Evolutionary conservation across 2,888 invertebrate genomes (phyloP), one percentile per base, ranked within the genome.

Genomic region (Spilarctia lutea): DNA sequence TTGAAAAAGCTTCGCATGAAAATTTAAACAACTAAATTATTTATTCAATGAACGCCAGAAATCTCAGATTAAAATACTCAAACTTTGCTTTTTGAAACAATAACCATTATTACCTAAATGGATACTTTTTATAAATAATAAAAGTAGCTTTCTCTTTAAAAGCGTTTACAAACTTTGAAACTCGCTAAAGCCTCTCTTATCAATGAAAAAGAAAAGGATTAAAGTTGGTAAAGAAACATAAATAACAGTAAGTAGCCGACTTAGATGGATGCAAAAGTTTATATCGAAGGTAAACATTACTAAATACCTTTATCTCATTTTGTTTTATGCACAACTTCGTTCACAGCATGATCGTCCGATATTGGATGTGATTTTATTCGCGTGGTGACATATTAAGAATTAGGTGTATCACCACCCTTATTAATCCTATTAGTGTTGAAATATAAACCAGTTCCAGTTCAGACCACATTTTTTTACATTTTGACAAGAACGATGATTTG

Each of bases 191-290:
- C 86, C 83, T 82, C 83, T 81, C 83, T 88, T 89, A 89, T 89
- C 88, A 86, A 85, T 87, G 85, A 78, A 85, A 87, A 88, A 87
- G 83, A 84, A 86, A 87, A 87, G 88, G 87, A 87, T 89, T 89
- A 88, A 87, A 89, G 88, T 88, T 82, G 71, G 81, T 73, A 83
- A 89, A 88, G 87, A 82, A 89, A 89, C 89, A 88, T 91, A 90
- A 91, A 91, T 90, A 90, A 89, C 86, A 79, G 81, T 81, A 80
- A 81, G 80, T 78, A 81, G 68, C 79, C 72, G 86, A 77, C 81
- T 87, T 83, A 85, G 86, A 90, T 85, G 86, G 85, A 86, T 87
- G 81, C 79, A 74, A 80, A 91, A 89, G 80, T 90, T 91, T 89
- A 89, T 90, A 90, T 91, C 90, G 81, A 80, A 85, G 75, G 86